Percentiles rank a stretch among this genome's conserved stretches.
Evolutionary conservation across 2,888 invertebrate genomes (phyloP).

Genomic region (Adineta ricciae): DNA sequence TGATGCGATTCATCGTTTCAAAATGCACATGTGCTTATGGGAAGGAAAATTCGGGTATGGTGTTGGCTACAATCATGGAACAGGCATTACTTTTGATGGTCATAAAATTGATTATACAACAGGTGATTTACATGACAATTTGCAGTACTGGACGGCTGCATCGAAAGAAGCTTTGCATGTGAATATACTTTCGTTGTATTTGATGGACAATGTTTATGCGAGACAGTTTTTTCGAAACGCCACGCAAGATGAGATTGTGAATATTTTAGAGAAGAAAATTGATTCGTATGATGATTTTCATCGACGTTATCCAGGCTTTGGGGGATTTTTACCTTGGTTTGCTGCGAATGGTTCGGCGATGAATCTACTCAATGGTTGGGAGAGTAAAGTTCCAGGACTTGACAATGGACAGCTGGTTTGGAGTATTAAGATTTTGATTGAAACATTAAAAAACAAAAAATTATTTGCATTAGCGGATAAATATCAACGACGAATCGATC

Average conservation of each 20-base stretch:
- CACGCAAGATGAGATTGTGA: background rate
- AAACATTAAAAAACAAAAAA: background rate
- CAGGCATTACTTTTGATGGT: background rate
- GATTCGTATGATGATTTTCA: background rate
- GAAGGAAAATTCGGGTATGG: background rate
- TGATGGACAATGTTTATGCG: background rate
- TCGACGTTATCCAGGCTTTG: conserved; percentile 10
- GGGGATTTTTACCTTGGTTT: conserved; percentile 8
- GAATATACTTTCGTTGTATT: background rate
- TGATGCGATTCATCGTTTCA: conserved; percentile 11
- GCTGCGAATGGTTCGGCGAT: background rate
- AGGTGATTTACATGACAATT: conserved; percentile 4
- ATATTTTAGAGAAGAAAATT: background rate
- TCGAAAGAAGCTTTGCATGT: conserved; percentile 10
- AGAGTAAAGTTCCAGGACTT: background rate
- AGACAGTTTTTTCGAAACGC: background rate
- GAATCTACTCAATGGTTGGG: conserved; percentile 4
- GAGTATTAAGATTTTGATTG: background rate
- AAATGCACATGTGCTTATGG: conserved; percentile 11
- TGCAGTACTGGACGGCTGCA: conserved; percentile 11
- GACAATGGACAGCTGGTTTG: background rate
- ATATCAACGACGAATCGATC: background rate
- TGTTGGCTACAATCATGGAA: background rate
- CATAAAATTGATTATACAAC: background rate
- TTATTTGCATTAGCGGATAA: background rate